These are phyloP conservation scores for Sebastes kiyomatsui DNA, from an alignment of 2,797 vertebrate species.

Conservation along the genomic window DNA sequence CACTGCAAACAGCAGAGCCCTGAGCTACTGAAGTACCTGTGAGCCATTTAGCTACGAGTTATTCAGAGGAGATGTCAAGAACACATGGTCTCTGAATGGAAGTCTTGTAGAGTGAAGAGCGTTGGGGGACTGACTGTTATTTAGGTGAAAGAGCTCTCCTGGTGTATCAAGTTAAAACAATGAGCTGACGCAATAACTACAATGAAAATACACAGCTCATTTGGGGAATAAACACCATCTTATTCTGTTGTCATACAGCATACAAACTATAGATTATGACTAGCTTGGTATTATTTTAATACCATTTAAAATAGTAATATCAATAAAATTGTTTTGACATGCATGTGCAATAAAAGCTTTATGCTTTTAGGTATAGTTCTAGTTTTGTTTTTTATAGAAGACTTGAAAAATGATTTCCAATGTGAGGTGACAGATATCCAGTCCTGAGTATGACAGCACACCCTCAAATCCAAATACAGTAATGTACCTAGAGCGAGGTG, in stretches of 20 bases:
- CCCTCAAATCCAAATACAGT: neutral
- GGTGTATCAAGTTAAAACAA: constrained; percentile 17
- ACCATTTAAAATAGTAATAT: neutral
- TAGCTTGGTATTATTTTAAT: neutral
- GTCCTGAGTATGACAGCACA: neutral
- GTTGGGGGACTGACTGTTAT: neutral
- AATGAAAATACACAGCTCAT: neutral
- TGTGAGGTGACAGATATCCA: neutral
- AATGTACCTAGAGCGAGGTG: neutral
- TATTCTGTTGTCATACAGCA: neutral
- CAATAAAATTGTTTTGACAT: neutral
- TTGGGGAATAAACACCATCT: neutral
- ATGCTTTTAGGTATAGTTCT: neutral
- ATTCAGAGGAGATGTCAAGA: constrained; percentile 32
- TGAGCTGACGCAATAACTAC: neutral
- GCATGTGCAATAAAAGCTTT: neutral
- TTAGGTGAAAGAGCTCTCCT: constrained; percentile 16
- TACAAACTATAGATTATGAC: neutral
- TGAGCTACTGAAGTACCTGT: neutral
- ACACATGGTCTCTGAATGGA: constrained; percentile 32
- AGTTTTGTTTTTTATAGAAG: neutral
- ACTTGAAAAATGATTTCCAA: neutral
- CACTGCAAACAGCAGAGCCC: neutral
- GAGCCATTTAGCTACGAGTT: neutral
- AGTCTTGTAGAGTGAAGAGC: constrained; percentile 1